Base-by-base conservation (phyloP, 2,888 invertebrate species). In the Aproaerema taeniolella region DNA sequence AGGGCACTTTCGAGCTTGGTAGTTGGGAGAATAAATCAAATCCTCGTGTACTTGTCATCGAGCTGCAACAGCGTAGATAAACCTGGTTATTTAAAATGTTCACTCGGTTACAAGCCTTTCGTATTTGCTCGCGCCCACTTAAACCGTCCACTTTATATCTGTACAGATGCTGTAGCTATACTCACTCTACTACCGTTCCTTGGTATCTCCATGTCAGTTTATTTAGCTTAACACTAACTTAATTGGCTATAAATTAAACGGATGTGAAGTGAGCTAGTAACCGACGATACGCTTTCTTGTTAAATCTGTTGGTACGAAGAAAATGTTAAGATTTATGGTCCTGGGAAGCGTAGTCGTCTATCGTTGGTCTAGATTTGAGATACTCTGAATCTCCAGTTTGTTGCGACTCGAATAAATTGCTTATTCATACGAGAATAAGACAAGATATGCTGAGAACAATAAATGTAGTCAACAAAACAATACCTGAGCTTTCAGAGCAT, bases 241-340 rank as follows among this genome's bases (percentile, higher is more conserved):
- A 82, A 85, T 85, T 85, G 83, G 77, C 81, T 67, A 77, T 85
- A 83, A 83, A 82, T 85, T 80, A 78, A 71, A 61, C 58, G 60
- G 64, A 54, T 64, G 71, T 28, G 64, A 70, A 73, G 71, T 75
- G 72, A 67, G 69, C 75, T 67, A 65, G 72, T 75, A 72, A 67
- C 66, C 48, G 60, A 61, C 62, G 54, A 61, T 65, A 61, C 59
- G 64, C 65, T 73, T 65, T 67, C 65, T 65, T 61, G 66, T 65
- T 70, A 66, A 64, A 65, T 68, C 58, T 66, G 56, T 53, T 60
- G 57, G 61, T 61, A 66, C 52, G 46, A 38, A 49, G 55, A 49
- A 58, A 55, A 57, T 63, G 53, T 12, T 20, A 17, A 17, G 32
- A 33, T 33, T 33, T 20, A 20, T 33, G 24, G 8, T 33, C 12